These are phyloP conservation scores for Hoplias malabaricus DNA, from an alignment of 2,113 vertebrate species.

Conservation along the genomic window DNA sequence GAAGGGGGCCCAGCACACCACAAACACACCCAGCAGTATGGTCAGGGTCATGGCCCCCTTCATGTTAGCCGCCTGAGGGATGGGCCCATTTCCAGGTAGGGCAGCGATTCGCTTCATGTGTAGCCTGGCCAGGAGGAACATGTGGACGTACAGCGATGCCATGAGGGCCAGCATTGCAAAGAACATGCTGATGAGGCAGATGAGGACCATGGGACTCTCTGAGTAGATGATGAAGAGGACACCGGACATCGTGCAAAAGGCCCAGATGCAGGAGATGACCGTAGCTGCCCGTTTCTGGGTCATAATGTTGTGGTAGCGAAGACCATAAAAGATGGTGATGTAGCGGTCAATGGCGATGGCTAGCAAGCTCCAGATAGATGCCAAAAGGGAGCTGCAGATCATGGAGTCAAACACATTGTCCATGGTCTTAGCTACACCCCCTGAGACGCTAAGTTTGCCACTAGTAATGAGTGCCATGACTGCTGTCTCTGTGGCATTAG, in stretches of 20 bases:
- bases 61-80: constrained; percentile 57
- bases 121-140: constrained; percentile 57
- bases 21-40: constrained; percentile 57
- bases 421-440: constrained; percentile 54
- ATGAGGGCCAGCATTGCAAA: constrained; percentile 58
- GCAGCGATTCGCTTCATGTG: constrained; percentile 59
- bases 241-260: constrained; percentile 46
- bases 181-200: constrained; percentile 59
- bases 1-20: constrained; percentile 62
- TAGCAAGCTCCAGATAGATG: constrained; percentile 59
- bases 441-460: constrained; percentile 44
- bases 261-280: constrained; percentile 56
- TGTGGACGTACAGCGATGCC: constrained; percentile 60
- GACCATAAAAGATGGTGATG: constrained; percentile 59
- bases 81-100: constrained; percentile 42
- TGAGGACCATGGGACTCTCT: constrained; percentile 47
- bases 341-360: constrained; percentile 60
- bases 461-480: constrained; percentile 56
- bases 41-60: constrained; percentile 60
- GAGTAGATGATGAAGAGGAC: constrained; percentile 60
- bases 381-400: constrained; percentile 60
- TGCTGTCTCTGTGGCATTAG: constrained; percentile 57
- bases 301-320: constrained; percentile 62
- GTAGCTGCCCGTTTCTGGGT: constrained; percentile 46
- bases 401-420: constrained; percentile 60